Base-by-base conservation (phyloP, 2,888 invertebrate species). In the Ellobium chinense region DNA sequence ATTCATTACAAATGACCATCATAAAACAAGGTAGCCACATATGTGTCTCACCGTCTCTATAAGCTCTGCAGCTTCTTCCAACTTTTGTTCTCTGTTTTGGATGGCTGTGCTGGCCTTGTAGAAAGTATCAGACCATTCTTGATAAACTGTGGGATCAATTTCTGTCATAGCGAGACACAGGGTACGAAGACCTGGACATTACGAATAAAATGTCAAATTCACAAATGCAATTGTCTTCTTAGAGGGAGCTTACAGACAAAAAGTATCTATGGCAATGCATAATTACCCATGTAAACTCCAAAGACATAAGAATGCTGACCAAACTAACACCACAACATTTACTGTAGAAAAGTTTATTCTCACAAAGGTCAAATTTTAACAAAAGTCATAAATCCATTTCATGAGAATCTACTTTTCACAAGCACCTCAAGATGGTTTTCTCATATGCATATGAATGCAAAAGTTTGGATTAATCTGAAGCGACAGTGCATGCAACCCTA, bases 121-220 rank as follows among this genome's bases (percentile, higher is more conserved):
- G 93, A 96, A 98, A 1, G 96, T 96, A 88, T 96, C 86, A 68
- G 90, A 89, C 92, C 92, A 92, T 18, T 91, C 95, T 89, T 96
- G 94, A 91, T 98, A 99, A 63, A 95, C 95, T 36, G 95, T 95
- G 24, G 95, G 95, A 0, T 96, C 95, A 83, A 99, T 95, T 84
- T 97, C 96, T 0, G 96, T 95, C 21, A 95, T 95, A 0, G 98
- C 99, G 93, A 97, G 96, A 90, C 99, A 99, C 65, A 99, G 94
- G 0, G 99, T 99, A 78, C 99, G 94, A 85, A 99, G 95, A 3
- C 94, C 94, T 91, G 87, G 5, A 84, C 18, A 63, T n/a, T n/a
- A n/a, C n/a, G 18, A 9, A 54, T 18, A 54, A 54, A 54, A 54
- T 18, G 18, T 14, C 9, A 14, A 54, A 14, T n/a, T n/a, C n/a